phyloP scores from a whole-genome alignment of 2,888 invertebrate species.

The Seira ritae region DNA sequence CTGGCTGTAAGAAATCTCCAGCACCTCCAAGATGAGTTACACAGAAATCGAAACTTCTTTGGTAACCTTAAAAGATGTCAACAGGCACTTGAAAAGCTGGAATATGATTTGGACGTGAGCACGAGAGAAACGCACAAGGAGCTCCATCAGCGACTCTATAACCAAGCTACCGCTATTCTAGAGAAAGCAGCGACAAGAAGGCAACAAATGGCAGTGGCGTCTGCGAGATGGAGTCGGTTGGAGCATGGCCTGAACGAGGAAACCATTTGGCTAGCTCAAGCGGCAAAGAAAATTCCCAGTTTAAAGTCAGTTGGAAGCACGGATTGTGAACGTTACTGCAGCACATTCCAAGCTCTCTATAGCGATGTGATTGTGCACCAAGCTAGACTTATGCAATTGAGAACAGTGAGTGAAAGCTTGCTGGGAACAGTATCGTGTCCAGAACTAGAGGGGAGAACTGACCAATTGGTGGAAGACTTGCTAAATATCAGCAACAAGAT shows the following conservation, averaged over 20 bases:
- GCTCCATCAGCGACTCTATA: constrained; percentile 86
- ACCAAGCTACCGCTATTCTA: constrained; percentile 84
- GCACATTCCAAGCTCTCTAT: constrained; percentile 81
- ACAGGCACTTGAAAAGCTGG: constrained; percentile 88
- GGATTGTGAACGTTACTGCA: constrained; percentile 90
- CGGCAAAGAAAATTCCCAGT: constrained; percentile 89
- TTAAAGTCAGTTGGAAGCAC: constrained; percentile 87
- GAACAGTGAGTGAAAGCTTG: constrained; percentile 84
- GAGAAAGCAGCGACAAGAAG: constrained; percentile 89
- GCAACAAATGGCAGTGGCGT: constrained; percentile 89
- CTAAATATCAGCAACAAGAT: constrained; percentile 86
- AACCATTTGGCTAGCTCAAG: constrained; percentile 88
- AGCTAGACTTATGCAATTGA: constrained; percentile 84
- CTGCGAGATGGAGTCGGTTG: constrained; percentile 88
- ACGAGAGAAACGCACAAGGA: constrained; percentile 84
- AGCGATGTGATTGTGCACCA: constrained; percentile 88
- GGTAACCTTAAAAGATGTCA: constrained; percentile 91
- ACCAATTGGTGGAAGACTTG: constrained; percentile 84
- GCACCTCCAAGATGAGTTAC: constrained; percentile 92
- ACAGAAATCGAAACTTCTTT: constrained; percentile 92
- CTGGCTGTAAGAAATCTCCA: constrained; percentile 85
- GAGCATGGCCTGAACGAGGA: constrained; percentile 90
- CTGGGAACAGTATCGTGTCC: constrained; percentile 86
- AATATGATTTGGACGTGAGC: constrained; percentile 88
- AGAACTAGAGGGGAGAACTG: constrained; percentile 85